Conservation (phyloP, 2,113 vertebrate genomes). For the Ciconia boyciana region DNA sequence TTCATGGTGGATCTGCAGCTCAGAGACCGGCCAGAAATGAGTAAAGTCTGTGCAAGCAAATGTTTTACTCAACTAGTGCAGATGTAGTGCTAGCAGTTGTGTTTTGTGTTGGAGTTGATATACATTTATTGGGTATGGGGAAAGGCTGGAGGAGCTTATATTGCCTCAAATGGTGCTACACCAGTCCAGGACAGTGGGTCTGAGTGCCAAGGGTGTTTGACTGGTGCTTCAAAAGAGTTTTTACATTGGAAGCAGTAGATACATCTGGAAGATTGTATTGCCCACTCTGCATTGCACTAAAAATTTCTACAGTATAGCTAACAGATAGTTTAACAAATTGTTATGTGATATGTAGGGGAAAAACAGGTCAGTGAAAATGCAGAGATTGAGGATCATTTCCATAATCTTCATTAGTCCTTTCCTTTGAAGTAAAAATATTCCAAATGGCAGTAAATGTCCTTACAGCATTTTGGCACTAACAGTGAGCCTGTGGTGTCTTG, state of each 20-base stretch:
- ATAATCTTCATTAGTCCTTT: constrained; percentile 32
- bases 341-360: background rate
- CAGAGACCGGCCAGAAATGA: background rate
- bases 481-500: background rate
- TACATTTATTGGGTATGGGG: background rate
- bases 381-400: background rate
- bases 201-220: background rate
- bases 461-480: background rate
- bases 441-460: background rate
- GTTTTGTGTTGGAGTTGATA: background rate
- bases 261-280: background rate
- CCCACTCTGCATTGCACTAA: background rate
- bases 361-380: background rate
- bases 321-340: background rate
- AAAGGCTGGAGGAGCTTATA: background rate
- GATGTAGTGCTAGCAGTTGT: background rate
- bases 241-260: background rate
- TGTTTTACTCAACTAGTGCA: background rate
- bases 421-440: constrained; percentile 33
- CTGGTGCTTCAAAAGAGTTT: background rate
- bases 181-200: background rate
- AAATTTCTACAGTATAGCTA: background rate
- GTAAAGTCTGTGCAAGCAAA: background rate
- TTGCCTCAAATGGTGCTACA: background rate
- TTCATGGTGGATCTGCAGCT: background rate